Conservation (phyloP, 2,888 invertebrate species). For the Pelosia muscerda region DNA sequence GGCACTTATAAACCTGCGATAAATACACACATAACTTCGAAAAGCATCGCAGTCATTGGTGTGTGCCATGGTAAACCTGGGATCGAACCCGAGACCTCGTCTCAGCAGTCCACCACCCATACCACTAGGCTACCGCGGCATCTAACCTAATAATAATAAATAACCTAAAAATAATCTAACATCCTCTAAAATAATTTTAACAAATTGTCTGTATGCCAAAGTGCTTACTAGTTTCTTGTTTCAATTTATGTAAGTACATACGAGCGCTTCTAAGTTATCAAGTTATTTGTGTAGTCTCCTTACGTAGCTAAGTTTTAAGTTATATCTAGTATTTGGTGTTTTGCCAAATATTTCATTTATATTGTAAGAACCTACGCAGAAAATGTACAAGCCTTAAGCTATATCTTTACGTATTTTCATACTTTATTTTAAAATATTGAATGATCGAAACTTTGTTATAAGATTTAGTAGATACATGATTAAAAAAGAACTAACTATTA, state of each 20-base stretch:
- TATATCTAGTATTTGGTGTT: not conserved
- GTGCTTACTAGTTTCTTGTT: not conserved
- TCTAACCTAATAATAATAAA: no score
- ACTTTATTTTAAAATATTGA: not conserved
- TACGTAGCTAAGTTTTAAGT: not conserved
- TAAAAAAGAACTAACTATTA: no score
- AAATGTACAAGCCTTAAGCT: not conserved
- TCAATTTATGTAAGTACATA: constrained; percentile 1
- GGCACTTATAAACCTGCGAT: no score
- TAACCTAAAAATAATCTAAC: no score
- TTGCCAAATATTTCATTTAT: not conserved
- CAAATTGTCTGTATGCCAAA: not conserved
- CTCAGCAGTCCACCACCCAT: no score
- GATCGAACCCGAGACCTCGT: no score
- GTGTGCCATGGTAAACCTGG: no score
- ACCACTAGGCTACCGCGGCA: no score
- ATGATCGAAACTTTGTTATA: no score
- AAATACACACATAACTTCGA: no score
- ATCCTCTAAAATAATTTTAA: not conserved
- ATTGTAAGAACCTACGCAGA: not conserved
- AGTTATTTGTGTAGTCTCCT: not conserved
- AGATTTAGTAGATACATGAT: no score
- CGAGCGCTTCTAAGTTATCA: not conserved
- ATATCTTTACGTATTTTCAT: not conserved
- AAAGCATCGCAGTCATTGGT: no score